A percentile compares a stretch with the other conserved stretches of the same genome.
Evolutionary conservation across 2,888 invertebrate species (phyloP).

Genomic region (Poecilobothrus nobilitatus): DNA sequence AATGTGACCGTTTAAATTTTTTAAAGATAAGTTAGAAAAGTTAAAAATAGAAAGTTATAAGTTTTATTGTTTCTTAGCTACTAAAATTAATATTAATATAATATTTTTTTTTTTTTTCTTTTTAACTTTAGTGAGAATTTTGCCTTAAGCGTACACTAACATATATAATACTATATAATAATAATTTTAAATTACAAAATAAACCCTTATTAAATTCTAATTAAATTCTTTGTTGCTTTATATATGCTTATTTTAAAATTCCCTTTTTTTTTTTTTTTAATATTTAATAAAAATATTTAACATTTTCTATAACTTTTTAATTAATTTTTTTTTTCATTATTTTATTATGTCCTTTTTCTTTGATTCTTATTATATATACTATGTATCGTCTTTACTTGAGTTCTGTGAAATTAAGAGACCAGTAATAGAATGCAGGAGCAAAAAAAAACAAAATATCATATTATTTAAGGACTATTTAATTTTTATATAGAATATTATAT

Average conservation of each 20-base stretch:
- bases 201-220: slow-evolving; percentile 31
- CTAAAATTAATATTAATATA: too few relatives aligned
- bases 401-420: neutral
- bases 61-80: too few relatives aligned
- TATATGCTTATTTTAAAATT: neutral
- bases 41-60: too few relatives aligned
- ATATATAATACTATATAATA: too few relatives aligned
- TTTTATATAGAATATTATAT: too few relatives aligned
- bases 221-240: slow-evolving; percentile 25
- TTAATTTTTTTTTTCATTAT: slow-evolving; percentile 16
- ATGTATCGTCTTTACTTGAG: neutral
- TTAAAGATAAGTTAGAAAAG: too few relatives aligned
- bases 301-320: slow-evolving; percentile 18
- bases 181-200: slow-evolving; percentile 12
- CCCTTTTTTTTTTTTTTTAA: slow-evolving; percentile 23
- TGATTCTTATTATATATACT: neutral
- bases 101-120: too few relatives aligned
- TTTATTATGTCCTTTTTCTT: neutral
- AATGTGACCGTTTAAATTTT: too few relatives aligned
- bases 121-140: too few relatives aligned
- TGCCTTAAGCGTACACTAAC: too few relatives aligned
- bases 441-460: neutral
- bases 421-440: neutral
- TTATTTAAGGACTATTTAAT: neutral
- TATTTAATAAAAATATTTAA: slow-evolving; percentile 27